These are phyloP conservation scores for Phalacrocorax brasilianus DNA, from an alignment of 2,113 vertebrate species.

Conservation along the genomic window DNA sequence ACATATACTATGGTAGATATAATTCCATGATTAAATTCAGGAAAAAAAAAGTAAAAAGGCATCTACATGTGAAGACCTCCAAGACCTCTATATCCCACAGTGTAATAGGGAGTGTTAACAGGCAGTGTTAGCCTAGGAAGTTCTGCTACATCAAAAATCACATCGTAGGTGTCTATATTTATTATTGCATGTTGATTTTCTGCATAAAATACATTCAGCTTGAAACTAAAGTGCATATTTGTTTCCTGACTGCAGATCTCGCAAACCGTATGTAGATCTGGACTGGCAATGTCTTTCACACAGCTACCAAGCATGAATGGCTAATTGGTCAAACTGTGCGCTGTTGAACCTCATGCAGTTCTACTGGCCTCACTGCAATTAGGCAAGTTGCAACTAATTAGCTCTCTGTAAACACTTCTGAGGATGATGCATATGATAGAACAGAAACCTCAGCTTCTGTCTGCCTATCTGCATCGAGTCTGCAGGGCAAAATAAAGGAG, in stretches of 20 bases:
- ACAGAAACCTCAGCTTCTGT: neutral
- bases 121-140: neutral
- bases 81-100: neutral
- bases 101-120: neutral
- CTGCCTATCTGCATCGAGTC: neutral
- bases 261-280: neutral
- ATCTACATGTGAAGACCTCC: neutral
- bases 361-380: neutral
- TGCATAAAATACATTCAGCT: neutral
- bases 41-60: neutral
- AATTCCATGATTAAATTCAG: constrained; percentile 25
- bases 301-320: neutral
- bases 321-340: neutral
- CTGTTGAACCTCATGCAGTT: neutral
- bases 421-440: neutral
- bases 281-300: rapidly evolving
- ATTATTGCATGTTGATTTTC: neutral
- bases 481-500: neutral
- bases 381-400: neutral
- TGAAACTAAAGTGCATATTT: neutral
- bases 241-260: neutral
- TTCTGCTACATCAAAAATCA: neutral
- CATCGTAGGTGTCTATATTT: neutral
- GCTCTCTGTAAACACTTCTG: constrained; percentile 9
- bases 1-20: neutral